These are phyloP conservation scores for Apotomis capreana DNA, from an alignment of 2,888 invertebrate genomes.

Conservation along the genomic window DNA sequence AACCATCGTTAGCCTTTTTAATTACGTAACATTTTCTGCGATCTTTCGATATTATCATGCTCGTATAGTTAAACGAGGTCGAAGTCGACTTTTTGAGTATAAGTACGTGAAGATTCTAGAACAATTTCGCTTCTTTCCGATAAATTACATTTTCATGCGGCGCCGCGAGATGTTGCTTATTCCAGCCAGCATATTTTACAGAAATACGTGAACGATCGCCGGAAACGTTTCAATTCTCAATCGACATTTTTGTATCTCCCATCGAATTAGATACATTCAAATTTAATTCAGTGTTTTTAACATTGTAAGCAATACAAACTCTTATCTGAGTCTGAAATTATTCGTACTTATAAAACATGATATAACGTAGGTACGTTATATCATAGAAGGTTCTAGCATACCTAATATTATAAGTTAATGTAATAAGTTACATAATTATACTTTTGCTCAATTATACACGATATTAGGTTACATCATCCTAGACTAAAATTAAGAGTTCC, in stretches of 20 bases:
- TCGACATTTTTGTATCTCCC: conserved; percentile 15
- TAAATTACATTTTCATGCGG: conserved; percentile 39
- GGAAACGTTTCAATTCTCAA: conserved; percentile 25
- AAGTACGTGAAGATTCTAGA: conserved; percentile 24
- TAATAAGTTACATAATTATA: no score
- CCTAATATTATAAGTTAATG: no score
- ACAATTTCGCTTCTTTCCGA: conserved; percentile 38
- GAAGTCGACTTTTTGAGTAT: conserved; percentile 28
- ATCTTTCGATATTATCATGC: background rate
- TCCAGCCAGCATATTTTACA: conserved; percentile 37
- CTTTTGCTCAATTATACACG: no score
- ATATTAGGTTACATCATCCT: no score
- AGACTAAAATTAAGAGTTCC: no score
- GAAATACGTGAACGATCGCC: conserved; percentile 32
- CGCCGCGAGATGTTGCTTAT: conserved; percentile 34
- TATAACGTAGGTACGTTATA: no score
- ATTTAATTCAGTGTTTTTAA: background rate
- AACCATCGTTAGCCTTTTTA: background rate
- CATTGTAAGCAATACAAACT: background rate
- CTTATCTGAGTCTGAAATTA: background rate
- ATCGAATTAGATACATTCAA: conserved; percentile 13
- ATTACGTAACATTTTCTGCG: conserved; percentile 2
- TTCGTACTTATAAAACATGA: background rate
- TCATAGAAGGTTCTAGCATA: no score
- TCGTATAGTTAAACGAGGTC: conserved; percentile 12